Evolutionary conservation across 2,797 vertebrate genomes (phyloP).

Genomic region (Xerus rutilus): DNA sequence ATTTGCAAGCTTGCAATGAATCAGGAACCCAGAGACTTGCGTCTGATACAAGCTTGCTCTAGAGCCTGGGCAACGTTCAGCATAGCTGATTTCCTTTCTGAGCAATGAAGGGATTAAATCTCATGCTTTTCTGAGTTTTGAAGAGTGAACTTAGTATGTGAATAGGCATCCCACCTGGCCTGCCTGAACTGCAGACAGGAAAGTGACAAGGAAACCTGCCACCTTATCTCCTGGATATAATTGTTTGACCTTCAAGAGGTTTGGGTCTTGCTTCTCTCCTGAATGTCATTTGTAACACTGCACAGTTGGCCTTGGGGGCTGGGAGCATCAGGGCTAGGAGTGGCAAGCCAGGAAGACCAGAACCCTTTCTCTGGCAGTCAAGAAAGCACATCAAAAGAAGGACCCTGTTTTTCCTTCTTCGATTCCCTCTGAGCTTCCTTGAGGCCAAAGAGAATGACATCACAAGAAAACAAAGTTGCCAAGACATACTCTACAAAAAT

Average conservation of each 20-base stretch:
- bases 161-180: background rate
- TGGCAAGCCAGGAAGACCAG: slow-evolving; percentile 72
- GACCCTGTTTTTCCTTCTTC: slow-evolving; percentile 83
- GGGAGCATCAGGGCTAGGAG: background rate
- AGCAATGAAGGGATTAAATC: background rate
- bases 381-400: slow-evolving; percentile 82
- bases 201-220: too few relatives aligned
- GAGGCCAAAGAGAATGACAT: slow-evolving; percentile 88
- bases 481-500: slow-evolving; percentile 90
- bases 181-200: background rate
- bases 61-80: background rate
- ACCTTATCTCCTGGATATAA: too few relatives aligned
- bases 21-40: background rate
- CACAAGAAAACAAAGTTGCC: slow-evolving; percentile 90
- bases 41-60: background rate
- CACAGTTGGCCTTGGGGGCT: slow-evolving; percentile 28
- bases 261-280: background rate
- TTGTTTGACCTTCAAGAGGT: background rate
- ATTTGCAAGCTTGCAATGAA: background rate
- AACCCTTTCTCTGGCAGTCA: slow-evolving; percentile 62
- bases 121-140: background rate
- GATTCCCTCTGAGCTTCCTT: slow-evolving; percentile 85
- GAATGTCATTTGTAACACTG: slow-evolving; percentile 24
- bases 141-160: background rate
- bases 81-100: background rate